A percentile compares a stretch with the other conserved stretches of the same genome.
These are phyloP conservation scores for Pollenia amentaria DNA, from an alignment of 2,888 invertebrate genomes.

Conservation along the genomic window DNA sequence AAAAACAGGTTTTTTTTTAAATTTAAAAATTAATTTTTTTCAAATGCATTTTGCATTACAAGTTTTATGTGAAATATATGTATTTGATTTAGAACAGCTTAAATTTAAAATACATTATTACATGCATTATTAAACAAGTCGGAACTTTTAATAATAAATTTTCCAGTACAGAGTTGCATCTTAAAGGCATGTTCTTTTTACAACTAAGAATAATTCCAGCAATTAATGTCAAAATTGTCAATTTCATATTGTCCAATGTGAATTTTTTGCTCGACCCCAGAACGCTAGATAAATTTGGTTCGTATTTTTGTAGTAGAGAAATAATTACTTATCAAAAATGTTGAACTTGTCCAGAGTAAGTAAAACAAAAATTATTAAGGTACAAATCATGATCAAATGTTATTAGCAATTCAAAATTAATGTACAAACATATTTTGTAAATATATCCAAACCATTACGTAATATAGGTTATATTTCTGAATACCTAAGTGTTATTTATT, in stretches of 20 bases:
- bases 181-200: background rate
- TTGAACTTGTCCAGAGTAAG: slow-evolving; percentile 83
- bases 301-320: background rate
- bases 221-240: slow-evolving; percentile 47
- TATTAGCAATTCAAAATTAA: background rate
- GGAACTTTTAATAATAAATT: too few relatives aligned
- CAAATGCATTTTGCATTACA: too few relatives aligned
- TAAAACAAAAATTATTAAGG: slow-evolving; percentile 8
- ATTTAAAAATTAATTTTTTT: too few relatives aligned
- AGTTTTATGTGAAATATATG: too few relatives aligned
- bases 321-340: slow-evolving; percentile 77
- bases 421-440: background rate
- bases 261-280: slow-evolving; percentile 31
- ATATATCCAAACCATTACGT: slow-evolving; percentile 67
- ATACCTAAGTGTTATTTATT: background rate
- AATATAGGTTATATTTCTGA: slow-evolving; percentile 44
- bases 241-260: slow-evolving; percentile 40
- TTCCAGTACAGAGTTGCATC: slow-evolving; percentile 25
- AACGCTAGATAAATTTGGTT: background rate
- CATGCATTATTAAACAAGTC: too few relatives aligned
- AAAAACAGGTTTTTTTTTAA: too few relatives aligned
- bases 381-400: background rate
- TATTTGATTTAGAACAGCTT: too few relatives aligned
- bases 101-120: too few relatives aligned
- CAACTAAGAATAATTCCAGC: slow-evolving; percentile 66